Evolutionary conservation across 2,797 vertebrate genomes (phyloP), one percentile per base, ranked within the genome.

Genomic region (Buphagus erythrorhynchus): DNA sequence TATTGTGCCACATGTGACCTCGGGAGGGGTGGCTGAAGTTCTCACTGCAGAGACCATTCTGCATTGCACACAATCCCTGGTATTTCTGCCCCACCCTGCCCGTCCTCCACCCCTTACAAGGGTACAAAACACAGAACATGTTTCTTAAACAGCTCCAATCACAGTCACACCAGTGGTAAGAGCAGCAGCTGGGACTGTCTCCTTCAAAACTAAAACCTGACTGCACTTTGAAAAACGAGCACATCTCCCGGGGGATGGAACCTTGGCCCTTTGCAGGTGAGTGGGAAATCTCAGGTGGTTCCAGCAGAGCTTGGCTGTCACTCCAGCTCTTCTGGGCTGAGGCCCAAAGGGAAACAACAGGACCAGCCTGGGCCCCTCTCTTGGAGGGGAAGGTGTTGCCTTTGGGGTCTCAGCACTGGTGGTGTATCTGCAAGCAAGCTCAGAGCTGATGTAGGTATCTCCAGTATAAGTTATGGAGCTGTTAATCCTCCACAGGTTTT

Each of bases 401-500:
- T 72, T 58, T 59, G 52, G 80, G 68, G 6, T 38, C 55, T 35
- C 55, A 42, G 46, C 28, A 62, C 40, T 2, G 1, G 13, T 17
- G 35, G 13, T 45, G 0, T 46, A 13, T 59, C 83, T 40, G n/a
- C 79, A 40, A 43, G 43, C 19, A 42, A 40, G 57, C 79, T 57
- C 76, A 62, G 26, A 78, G 58, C 66, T 91, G 72, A 21, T 29
- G 82, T 31, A 46, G 77, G 62, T 46, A 67, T 93, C 69, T 84
- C 76, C 68, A 58, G 16, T 17, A 5, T 29, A 31, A 75, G 31
- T 72, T 73, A 92, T 10, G 52, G 79, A 80, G 71, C 6, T 92
- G 93, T 77, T 96, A 95, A 94, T 94, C 76, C 46, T 76, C 74
- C 82, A 65, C 93, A 96, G 86, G 76, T 94, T 96, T 95, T 86